Conservation (phyloP, 2,888 invertebrate species). For the Sphaerophoria taeniata region DNA sequence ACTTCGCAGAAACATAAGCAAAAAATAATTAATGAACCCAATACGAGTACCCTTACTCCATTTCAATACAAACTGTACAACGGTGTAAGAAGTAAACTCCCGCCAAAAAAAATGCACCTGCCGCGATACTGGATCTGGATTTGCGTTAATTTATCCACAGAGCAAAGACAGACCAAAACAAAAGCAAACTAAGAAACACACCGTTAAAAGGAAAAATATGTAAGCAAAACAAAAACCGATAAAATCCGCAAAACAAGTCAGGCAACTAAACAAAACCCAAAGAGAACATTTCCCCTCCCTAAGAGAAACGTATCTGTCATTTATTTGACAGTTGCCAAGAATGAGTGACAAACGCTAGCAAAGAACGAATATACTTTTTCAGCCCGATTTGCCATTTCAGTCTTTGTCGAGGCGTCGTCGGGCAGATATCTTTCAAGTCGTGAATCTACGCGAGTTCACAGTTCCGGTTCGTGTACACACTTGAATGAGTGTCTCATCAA, state of each 20-base stretch:
- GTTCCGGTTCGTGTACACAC: constrained; percentile 71
- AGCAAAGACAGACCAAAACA: background rate
- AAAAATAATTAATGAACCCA: too few relatives aligned
- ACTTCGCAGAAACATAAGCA: too few relatives aligned
- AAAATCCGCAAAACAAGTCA: background rate
- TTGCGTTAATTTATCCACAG: too few relatives aligned
- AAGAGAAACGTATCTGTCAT: constrained; percentile 33
- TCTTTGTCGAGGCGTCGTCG: constrained; percentile 73
- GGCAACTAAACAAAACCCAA: background rate
- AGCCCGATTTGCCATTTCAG: constrained; percentile 59
- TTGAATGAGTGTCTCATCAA: constrained; percentile 41
- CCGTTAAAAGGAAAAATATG: background rate
- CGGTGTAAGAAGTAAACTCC: too few relatives aligned
- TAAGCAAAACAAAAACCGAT: constrained; percentile 46
- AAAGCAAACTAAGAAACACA: background rate
- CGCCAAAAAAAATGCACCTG: constrained; percentile 27
- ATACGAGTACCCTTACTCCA: too few relatives aligned
- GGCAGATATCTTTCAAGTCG: constrained; percentile 51
- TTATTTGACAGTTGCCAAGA: constrained; percentile 3
- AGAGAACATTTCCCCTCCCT: constrained; percentile 49
- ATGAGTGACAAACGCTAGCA: background rate
- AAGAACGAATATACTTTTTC: constrained; percentile 64
- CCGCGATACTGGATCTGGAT: background rate
- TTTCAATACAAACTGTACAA: too few relatives aligned
- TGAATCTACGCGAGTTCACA: constrained; percentile 54